Base-by-base conservation (phyloP, 1,140 invertebrate genomes). In the Musca vetustissima region DNA sequence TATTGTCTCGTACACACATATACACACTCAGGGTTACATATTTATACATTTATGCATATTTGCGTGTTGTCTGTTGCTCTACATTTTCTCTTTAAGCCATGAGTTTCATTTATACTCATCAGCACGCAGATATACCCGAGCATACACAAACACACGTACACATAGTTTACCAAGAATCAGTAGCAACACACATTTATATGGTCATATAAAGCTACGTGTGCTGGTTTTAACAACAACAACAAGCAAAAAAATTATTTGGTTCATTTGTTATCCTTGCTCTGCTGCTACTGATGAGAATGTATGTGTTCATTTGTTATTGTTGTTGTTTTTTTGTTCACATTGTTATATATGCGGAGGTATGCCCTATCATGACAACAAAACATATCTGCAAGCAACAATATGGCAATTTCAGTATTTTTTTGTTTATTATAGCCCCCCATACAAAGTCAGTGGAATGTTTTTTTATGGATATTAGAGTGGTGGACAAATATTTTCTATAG, bases 61-160 rank as follows among this genome's bases (percentile, higher is more conserved):
- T 61, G 57, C 57, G 57, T 61, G 57, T 61, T 61, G 57, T 61
- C 57, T 61, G 57, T 61, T 61, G 57, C 57, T 61, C 57, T 21
- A 36, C 36, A 61, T 61, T 36, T 52, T 52, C 49, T 52, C 49
- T 9, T 61, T 43, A 43, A 43, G 36, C 36, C 36, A 43, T 43
- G n/a, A n/a, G 36, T 43, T 43, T 13, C 36, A 43, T 43, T 43
- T 43, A 43, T 43, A 13, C 36, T 43, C 36, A 43, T 43, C 36
- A 43, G 13, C 36, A 19, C 53, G 24, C 1, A 55, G 13, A 28
- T 1, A 28, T 32, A 59, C 55, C n/a, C 2, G 0, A n/a, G 11
- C 9, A 61, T 11, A 19, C 1, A 52, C 17, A 13, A 19, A 52
- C 4, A 52, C 4, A 59, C 4, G n/a, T n/a, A n/a, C 14, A 25